A percentile compares a stretch with the other conserved stretches of the same genome.
These are phyloP conservation scores for Fringilla coelebs DNA, from an alignment of 2,797 vertebrate species.

Conservation along the genomic window DNA sequence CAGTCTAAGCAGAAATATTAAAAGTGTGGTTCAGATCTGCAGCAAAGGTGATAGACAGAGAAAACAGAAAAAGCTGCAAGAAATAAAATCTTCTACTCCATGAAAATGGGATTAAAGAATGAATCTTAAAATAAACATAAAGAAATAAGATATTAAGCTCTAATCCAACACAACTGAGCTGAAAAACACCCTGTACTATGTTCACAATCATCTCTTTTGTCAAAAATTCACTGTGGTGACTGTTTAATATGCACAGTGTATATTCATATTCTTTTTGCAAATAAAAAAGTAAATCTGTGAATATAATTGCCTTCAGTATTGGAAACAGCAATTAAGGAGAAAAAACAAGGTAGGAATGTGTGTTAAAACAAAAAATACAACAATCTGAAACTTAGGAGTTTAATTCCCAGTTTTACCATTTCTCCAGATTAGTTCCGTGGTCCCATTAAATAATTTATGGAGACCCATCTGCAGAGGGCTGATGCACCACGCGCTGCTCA, in stretches of 20 bases:
- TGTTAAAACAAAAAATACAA: not conserved
- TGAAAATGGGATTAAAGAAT: slow-evolving; percentile 22
- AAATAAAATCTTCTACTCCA: not conserved
- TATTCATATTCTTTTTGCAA: not conserved
- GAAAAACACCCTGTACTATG: not conserved
- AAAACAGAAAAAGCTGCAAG: not conserved
- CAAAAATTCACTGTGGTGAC: not conserved
- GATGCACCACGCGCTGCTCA: not conserved
- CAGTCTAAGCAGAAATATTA: slow-evolving; percentile 19
- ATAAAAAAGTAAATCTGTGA: not conserved
- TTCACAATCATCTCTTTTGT: slow-evolving; percentile 19
- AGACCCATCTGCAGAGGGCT: not conserved
- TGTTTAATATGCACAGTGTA: not conserved
- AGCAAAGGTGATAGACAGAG: not conserved
- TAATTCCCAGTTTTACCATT: not conserved
- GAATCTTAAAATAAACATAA: slow-evolving; percentile 18
- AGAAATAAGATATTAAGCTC: not conserved
- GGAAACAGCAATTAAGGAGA: not conserved
- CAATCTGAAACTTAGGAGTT: not conserved
- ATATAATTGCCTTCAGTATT: not conserved
- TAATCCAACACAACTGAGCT: slow-evolving; percentile 26
- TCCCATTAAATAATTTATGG: not conserved
- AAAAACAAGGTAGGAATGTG: not conserved
- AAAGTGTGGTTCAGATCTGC: not conserved
- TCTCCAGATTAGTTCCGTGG: not conserved